Evolutionary conservation across 2,888 invertebrate genomes (phyloP).

Genomic region (Lepas anatifera): DNA sequence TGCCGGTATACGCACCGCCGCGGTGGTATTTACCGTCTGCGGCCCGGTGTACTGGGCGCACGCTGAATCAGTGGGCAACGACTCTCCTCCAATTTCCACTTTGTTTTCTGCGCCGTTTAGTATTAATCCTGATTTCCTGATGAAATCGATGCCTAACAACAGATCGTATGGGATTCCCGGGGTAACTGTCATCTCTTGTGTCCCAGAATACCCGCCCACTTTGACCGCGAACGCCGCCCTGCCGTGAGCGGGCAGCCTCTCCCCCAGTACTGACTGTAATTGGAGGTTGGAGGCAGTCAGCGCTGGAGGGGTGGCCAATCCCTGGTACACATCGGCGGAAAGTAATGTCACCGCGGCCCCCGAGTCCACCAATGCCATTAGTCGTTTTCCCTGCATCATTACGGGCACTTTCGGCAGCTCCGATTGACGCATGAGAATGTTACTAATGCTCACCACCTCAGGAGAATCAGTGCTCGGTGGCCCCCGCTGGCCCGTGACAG

Average conservation of each 20-base stretch:
- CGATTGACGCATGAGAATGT: neutral
- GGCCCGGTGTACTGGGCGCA: neutral
- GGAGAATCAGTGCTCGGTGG: too few species aligned
- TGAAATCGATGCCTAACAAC: neutral
- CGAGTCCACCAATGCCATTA: neutral
- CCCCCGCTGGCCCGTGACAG: too few species aligned
- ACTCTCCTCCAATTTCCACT: neutral
- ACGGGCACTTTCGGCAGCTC: neutral
- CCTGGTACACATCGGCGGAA: neutral
- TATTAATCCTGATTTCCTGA: neutral
- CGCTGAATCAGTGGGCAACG: neutral
- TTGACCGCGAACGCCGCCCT: neutral
- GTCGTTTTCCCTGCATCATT: too few species aligned
- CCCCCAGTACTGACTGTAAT: neutral
- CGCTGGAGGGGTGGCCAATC: neutral
- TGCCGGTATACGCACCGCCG: neutral
- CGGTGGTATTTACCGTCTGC: neutral
- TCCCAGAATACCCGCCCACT: neutral
- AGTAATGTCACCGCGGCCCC: neutral
- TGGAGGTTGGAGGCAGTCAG: neutral
- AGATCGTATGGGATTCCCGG: neutral
- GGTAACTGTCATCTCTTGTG: neutral
- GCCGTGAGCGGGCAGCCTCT: neutral
- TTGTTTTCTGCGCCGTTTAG: neutral
- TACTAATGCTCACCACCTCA: too few species aligned